Evolutionary conservation across 2,113 vertebrate species (phyloP), one percentile per base, ranked within the genome.

Genomic region (Hippocampus barbouri): DNA sequence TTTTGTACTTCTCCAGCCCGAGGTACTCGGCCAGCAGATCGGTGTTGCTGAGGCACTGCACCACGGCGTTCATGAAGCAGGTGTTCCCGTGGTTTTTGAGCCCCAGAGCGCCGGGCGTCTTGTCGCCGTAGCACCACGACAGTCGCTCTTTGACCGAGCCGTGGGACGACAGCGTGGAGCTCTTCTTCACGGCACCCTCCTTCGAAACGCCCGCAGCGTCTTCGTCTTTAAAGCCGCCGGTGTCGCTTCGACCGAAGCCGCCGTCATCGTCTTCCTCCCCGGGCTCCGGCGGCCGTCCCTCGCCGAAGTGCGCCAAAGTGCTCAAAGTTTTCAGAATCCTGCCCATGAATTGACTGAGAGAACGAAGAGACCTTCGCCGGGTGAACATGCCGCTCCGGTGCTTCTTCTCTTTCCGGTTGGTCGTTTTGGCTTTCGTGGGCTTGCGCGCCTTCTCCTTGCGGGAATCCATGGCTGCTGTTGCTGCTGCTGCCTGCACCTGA

Each of bases 41-140:
- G 0, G 96, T 97, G 92, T 98, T 96, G 89, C 95, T 98, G 79
- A 98, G 93, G 81, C 96, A 98, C 92, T 98, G 96, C 68, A 97
- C 94, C 89, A 97, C 95, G 3, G 96, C 96, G 89, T 98, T 98
- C 94, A 98, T 97, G 90, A 97, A 98, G 77, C 96, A 98, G 89
- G 95, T 97, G 92, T 98, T 97, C 14, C 96, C 96, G 85, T 97
- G 96, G 88, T 98, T 98, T 89, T 95, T 96, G 84, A 97, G 89
- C 18, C 96, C 95, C 86, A 94, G 92, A 43, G 92, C 94, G 2
- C 95, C 95, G 7, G 95, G 95, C 18, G 93, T 93, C 78, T 94
- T 93, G 83, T 91, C 92, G 51, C 92, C 93, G 68, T 90, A 87
- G 66, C 89, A 88, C 75, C 88, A 83, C 57, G 89, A 92, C 79